Evolutionary conservation across 2,113 vertebrate species (phyloP), one percentile per base, ranked within the genome.

Genomic region (Nycticryphes semicollaris): DNA sequence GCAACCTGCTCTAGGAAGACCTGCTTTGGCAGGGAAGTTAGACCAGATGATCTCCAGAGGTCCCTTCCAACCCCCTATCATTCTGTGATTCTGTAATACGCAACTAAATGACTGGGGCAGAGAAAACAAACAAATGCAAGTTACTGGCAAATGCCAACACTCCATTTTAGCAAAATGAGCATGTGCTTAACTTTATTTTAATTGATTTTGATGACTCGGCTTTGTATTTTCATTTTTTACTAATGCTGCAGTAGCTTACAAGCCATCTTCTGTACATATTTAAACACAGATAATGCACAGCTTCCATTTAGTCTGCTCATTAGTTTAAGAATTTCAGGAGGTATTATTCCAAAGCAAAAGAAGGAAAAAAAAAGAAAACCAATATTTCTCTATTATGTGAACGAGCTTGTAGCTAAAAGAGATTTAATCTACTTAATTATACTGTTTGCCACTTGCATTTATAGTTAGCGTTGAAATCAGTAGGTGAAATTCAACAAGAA

Each of bases 361-460:
- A 19, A 47, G 28, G 39, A 39, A 43, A 43, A 43, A 43, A 79
- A 5, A 47, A 79, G 15, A 89, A 88, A 92, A 18, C 28, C 3
- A 82, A 43, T 47, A 77, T 30, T 89, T 84, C 48, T 89, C 63
- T 47, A 75, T 51, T 53, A 72, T 28, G 13, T 78, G 75, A 93
- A 67, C 47, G 90, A 89, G 60, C 76, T 73, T 48, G 33, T 64
- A 93, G 53, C 85, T 78, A 86, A 70, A 48, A 88, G n/a, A 92
- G 60, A 66, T 95, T 89, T 90, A 89, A 96, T 84, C 83, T 89
- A 63, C 53, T 28, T 89, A 93, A 93, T 86, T 80, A 88, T 22
- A 81, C 47, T 80, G 68, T 84, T 94, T 89, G 48, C 33, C 57
- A 93, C 57, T 87, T 60, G 60, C 64, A 76, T 81, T 93, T 91